Conservation (phyloP, 1,140 invertebrate species). For the Rhizoglyphus robini region DNA sequence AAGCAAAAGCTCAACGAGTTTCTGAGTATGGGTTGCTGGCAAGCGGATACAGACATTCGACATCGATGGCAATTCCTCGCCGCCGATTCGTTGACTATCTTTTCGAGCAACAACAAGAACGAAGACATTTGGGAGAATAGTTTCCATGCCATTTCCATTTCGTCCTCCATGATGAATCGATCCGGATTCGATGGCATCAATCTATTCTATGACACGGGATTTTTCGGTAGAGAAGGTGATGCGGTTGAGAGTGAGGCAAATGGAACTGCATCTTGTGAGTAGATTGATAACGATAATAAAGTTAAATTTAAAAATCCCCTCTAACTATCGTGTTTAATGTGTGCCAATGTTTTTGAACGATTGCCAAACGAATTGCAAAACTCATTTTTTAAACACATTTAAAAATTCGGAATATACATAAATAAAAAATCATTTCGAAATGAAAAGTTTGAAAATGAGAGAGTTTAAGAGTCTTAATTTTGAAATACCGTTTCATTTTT, state of each 20-base stretch:
- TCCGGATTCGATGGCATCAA: neutral
- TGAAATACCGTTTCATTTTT: too few relatives aligned
- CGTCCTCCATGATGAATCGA: constrained; percentile 5
- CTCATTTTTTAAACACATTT: too few relatives aligned
- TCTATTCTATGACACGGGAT: constrained; percentile 11
- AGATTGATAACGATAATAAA: too few relatives aligned
- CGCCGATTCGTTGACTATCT: neutral
- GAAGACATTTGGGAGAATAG: neutral
- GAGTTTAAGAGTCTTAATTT: too few relatives aligned
- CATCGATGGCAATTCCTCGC: constrained; percentile 3
- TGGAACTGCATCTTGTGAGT: too few relatives aligned
- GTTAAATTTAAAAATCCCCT: too few relatives aligned
- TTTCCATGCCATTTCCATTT: constrained; percentile 7
- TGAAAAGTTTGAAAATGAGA: too few relatives aligned
- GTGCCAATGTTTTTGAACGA: too few relatives aligned
- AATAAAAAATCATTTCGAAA: too few relatives aligned
- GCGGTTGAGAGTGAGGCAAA: neutral
- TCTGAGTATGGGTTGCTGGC: neutral
- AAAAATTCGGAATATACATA: too few relatives aligned
- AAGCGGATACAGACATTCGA: neutral
- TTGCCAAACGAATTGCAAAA: too few relatives aligned
- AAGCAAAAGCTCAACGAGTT: constrained; percentile 1
- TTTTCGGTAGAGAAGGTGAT: neutral
- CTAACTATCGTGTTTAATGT: too few relatives aligned
- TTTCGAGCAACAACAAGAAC: neutral